Evolutionary conservation across 2,797 vertebrate species (phyloP), one percentile per base, ranked within the genome.

Genomic region (Zalophus californianus): DNA sequence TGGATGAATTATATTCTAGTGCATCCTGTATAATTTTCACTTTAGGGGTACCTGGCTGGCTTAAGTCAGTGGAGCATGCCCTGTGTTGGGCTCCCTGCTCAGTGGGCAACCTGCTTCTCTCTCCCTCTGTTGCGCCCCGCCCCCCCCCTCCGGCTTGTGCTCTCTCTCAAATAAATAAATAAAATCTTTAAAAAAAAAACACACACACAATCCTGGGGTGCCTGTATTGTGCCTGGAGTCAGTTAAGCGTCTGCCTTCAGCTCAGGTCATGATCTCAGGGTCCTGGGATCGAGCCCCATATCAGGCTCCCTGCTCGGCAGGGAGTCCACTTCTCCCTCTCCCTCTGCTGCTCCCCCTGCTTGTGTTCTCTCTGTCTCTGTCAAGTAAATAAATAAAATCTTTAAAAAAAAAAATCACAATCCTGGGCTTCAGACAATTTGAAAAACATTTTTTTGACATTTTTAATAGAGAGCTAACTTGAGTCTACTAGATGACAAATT

Each of bases 361-460:
- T 66, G 64, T n/a, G 32, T 32, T n/a, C 32, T 29, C 60, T 56
- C 54, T 62, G 10, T 62, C 25, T n/a, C 64, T 66, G 32, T 66
- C 64, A 66, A 66, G 18, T 66, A n/a, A 62, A 29, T 62, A 27
- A 64, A 64, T 32, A 62, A 64, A 64, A 64, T 7, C 60, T 62
- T n/a, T 66, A 16, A n/a, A 50, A 12, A 48, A 48, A 50, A 66
- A 70, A 84, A 56, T 73, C 56, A 82, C 21, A 75, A 11, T 70
- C 27, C 11, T 52, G 41, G 35, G 15, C 18, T 84, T 85, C 18
- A 64, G 41, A 70, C 2, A 23, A 38, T 38, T 56, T 73, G 38
- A 66, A 86, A 75, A 90, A 11, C 11, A 75, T 79, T 85, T 85
- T 96, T 96, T 38, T 78, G 79, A 62, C 48, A 23, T 23, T 58